These are phyloP conservation scores for Cerastoderma edule DNA, from an alignment of 2,888 invertebrate species.

Conservation along the genomic window DNA sequence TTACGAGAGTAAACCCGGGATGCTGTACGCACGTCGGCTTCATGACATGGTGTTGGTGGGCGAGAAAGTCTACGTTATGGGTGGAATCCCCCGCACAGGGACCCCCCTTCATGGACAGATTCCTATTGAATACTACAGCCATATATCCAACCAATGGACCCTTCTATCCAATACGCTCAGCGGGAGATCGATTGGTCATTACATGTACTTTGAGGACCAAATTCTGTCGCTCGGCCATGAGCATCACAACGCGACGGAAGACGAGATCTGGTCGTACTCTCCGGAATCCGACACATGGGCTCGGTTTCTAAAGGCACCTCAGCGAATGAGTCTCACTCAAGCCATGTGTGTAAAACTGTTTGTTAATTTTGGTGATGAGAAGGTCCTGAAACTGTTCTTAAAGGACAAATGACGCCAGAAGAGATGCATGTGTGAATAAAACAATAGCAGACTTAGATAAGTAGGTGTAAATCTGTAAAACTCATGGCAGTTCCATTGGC, in stretches of 20 bases:
- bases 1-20: conserved; percentile 78
- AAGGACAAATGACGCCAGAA: conserved; percentile 71
- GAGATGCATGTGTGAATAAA: conserved; percentile 23
- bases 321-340: conserved; percentile 78
- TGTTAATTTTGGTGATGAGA: conserved; percentile 81
- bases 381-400: conserved; percentile 76
- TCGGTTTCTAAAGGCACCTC: conserved; percentile 79
- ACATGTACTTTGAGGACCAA: conserved; percentile 76
- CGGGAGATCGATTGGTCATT: conserved; percentile 82
- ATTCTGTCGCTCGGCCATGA: conserved; percentile 82
- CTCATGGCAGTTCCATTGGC: too few species aligned
- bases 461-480: too few species aligned
- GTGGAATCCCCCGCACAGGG: conserved; percentile 81
- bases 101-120: conserved; percentile 81
- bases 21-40: conserved; percentile 81
- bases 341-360: conserved; percentile 77
- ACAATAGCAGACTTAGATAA: too few species aligned
- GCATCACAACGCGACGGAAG: conserved; percentile 82
- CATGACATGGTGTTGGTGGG: conserved; percentile 80
- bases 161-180: conserved; percentile 81
- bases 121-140: conserved; percentile 80
- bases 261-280: conserved; percentile 82
- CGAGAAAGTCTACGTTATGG: conserved; percentile 78
- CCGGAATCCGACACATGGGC: conserved; percentile 78
- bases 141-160: conserved; percentile 81